Conservation (phyloP, 2,888 invertebrate species). For the Eupithecia exiguata region DNA sequence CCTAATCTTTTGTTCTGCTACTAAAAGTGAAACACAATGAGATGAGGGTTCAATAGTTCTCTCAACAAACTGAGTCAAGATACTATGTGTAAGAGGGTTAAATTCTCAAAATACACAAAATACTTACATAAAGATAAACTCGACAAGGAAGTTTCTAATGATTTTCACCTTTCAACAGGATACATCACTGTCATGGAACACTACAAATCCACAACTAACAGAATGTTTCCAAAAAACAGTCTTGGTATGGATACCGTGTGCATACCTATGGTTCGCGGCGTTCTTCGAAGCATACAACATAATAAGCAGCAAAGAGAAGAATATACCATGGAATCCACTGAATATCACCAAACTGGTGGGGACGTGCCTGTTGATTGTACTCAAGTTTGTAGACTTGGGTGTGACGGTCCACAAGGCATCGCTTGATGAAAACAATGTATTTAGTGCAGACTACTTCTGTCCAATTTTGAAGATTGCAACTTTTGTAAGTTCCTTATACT, state of each 20-base stretch:
- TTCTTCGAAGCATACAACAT: constrained; percentile 90
- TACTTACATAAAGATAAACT: neutral
- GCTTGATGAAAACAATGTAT: constrained; percentile 78
- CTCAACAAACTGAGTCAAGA: neutral
- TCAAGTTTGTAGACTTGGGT: constrained; percentile 88
- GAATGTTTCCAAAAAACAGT: constrained; percentile 96
- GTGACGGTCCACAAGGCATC: constrained; percentile 84
- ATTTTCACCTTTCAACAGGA: constrained; percentile 85
- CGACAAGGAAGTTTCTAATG: neutral
- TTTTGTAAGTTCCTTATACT: constrained; percentile 87
- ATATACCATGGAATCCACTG: constrained; percentile 90
- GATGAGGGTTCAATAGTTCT: neutral
- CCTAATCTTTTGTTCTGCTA: neutral
- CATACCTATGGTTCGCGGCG: constrained; percentile 91
- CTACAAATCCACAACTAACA: constrained; percentile 92
- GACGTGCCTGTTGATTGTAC: constrained; percentile 85
- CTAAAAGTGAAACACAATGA: too few species aligned
- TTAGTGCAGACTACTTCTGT: constrained; percentile 89
- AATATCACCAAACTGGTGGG: constrained; percentile 88
- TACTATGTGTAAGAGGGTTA: neutral
- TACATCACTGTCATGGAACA: constrained; percentile 89
- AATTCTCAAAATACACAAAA: neutral
- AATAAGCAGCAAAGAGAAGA: constrained; percentile 88
- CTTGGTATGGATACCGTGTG: constrained; percentile 94
- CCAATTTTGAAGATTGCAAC: constrained; percentile 90